Percentiles rank a stretch among this genome's conserved stretches.
Conservation (phyloP, 2,113 vertebrate genomes). For the Rostratula benghalensis region DNA sequence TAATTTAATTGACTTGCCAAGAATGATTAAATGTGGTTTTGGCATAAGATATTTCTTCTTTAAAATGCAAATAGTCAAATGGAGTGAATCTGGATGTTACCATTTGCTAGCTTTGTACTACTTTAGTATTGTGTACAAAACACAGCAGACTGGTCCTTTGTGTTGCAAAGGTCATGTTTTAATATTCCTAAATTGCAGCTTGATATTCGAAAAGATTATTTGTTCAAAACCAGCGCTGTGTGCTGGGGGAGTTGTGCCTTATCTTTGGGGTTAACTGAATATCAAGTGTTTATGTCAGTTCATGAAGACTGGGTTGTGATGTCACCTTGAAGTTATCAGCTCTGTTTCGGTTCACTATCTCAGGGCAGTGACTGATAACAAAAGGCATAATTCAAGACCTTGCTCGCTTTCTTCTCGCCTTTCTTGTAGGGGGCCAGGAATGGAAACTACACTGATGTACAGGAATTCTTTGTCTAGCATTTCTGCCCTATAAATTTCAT, state of each 20-base stretch:
- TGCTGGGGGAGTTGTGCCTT: constrained; percentile 69
- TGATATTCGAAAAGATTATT: background rate
- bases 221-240: constrained; percentile 26
- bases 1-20: background rate
- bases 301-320: constrained; percentile 74
- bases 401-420: constrained; percentile 39
- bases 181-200: background rate
- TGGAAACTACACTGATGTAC: constrained; percentile 58
- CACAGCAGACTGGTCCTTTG: background rate
- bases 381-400: constrained; percentile 72
- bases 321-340: constrained; percentile 74
- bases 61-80: background rate
- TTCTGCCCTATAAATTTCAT: background rate
- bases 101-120: background rate
- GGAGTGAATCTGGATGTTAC: background rate
- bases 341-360: constrained; percentile 64
- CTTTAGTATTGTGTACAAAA: background rate
- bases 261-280: constrained; percentile 70
- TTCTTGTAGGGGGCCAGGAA: constrained; percentile 25
- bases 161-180: background rate
- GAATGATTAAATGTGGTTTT: background rate
- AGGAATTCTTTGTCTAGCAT: constrained; percentile 60
- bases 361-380: constrained; percentile 57
- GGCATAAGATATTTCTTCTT: background rate
- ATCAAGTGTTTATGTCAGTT: constrained; percentile 81